Evolutionary conservation across 2,113 vertebrate species (phyloP).

Genomic region (Rhea pennata): DNA sequence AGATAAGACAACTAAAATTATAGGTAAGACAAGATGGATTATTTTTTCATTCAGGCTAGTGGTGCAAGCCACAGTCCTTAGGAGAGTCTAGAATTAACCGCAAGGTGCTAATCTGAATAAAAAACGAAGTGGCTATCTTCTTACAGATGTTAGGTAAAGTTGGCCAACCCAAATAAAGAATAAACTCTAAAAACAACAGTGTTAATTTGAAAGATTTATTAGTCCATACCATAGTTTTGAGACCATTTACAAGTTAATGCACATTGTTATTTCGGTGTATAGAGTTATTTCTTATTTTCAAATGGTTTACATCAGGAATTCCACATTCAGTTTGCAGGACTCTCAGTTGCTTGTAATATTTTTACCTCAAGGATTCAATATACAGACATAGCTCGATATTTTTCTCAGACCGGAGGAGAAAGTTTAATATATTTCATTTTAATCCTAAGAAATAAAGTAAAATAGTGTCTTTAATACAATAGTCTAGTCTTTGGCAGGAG

Average conservation of each 20-base stretch:
- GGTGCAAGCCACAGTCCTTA: background rate
- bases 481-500: background rate
- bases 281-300: background rate
- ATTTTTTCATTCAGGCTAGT: background rate
- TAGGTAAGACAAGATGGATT: accelerated
- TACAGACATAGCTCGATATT: background rate
- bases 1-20: background rate
- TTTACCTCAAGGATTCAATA: background rate
- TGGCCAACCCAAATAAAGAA: background rate
- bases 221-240: background rate
- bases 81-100: background rate
- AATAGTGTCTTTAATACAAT: background rate
- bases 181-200: background rate
- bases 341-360: background rate
- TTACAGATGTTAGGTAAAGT: background rate
- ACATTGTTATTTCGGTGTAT: background rate
- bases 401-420: background rate
- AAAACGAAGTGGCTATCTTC: background rate
- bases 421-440: background rate
- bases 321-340: background rate
- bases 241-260: background rate
- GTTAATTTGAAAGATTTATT: background rate
- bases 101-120: background rate
- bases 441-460: background rate
- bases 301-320: background rate